These are phyloP conservation scores for Gymnorhina tibicen DNA, from an alignment of 2,113 vertebrate species.

Conservation along the genomic window DNA sequence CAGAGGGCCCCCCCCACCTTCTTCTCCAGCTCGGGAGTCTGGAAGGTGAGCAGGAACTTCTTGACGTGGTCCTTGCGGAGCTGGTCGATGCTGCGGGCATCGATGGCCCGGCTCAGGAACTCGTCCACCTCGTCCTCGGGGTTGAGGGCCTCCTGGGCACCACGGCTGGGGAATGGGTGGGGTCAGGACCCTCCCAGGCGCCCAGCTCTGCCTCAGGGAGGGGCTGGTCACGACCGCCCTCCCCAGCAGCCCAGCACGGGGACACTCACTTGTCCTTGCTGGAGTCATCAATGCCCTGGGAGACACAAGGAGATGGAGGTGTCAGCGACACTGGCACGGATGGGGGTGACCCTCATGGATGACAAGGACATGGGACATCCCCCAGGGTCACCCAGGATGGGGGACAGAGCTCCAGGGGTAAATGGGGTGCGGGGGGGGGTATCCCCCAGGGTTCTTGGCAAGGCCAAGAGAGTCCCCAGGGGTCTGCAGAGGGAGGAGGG, in stretches of 20 bases:
- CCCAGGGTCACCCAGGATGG: neutral
- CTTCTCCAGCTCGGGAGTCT: constrained; percentile 91
- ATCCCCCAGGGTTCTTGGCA: neutral
- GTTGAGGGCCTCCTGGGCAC: constrained; percentile 90
- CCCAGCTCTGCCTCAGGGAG: neutral
- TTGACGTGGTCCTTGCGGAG: constrained; percentile 95
- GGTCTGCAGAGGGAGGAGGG: neutral
- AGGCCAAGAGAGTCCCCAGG: neutral
- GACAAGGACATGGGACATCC: neutral
- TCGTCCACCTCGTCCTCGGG: constrained; percentile 95
- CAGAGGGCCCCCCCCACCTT: constrained; percentile 73
- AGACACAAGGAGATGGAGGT: neutral
- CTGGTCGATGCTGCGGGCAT: constrained; percentile 94
- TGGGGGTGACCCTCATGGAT: neutral
- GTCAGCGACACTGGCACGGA: neutral
- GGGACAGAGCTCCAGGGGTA: neutral
- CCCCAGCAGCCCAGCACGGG: neutral
- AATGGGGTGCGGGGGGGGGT: neutral
- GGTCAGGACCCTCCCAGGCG: neutral
- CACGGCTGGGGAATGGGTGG: constrained; percentile 70
- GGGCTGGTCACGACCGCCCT: accelerated
- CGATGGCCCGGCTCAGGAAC: constrained; percentile 92
- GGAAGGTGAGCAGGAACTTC: constrained; percentile 94
- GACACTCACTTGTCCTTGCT: constrained; percentile 93
- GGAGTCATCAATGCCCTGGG: constrained; percentile 91